phyloP scores from a whole-genome alignment of 2,113 vertebrate species.

The Sylvia atricapilla region DNA sequence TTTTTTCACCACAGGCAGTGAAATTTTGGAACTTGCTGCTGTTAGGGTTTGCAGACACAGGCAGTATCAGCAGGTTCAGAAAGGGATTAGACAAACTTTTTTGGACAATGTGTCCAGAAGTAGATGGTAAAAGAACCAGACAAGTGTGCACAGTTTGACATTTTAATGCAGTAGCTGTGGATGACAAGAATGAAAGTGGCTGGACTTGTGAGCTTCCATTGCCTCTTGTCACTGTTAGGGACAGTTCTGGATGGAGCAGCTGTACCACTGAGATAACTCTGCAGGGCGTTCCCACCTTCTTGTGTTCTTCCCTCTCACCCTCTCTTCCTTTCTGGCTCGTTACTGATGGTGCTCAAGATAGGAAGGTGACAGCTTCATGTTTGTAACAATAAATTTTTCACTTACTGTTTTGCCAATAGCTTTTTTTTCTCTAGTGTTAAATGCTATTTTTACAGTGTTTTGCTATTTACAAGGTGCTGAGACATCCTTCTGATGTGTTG shows the following conservation, averaged over 20 bases:
- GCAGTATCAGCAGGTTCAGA: background rate
- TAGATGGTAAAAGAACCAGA: background rate
- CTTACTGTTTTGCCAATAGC: background rate
- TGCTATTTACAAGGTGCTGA: background rate
- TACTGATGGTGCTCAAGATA: background rate
- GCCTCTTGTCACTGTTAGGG: background rate
- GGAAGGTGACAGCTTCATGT: background rate
- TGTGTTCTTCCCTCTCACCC: background rate
- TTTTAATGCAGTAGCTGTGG: background rate
- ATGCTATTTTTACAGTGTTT: background rate
- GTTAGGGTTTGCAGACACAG: background rate
- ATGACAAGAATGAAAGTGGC: background rate
- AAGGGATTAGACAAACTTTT: background rate
- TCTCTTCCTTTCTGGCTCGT: background rate
- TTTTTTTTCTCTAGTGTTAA: background rate
- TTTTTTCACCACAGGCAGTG: background rate
- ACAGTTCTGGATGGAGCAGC: background rate
- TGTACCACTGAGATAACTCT: background rate
- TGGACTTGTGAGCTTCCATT: fast-evolving
- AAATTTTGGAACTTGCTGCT: background rate
- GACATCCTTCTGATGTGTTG: background rate
- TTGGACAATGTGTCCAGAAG: background rate
- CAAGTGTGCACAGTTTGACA: background rate
- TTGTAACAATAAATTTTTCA: background rate
- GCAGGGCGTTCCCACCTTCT: fast-evolving